Percentiles rank a stretch among this genome's conserved stretches.
phyloP scores from a whole-genome alignment of 2,888 invertebrate species.

The Theretra japonica region DNA sequence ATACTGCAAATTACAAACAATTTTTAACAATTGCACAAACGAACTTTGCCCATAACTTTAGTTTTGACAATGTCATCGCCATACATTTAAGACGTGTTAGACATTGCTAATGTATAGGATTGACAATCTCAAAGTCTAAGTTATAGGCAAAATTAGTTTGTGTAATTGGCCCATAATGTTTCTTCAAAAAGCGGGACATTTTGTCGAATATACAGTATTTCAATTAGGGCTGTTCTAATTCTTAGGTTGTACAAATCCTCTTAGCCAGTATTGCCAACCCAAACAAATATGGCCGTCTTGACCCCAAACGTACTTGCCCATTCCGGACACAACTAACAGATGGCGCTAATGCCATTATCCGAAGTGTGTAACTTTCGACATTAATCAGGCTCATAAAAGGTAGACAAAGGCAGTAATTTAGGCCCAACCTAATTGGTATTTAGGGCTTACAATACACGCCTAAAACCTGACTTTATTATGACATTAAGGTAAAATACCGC shows the following conservation, averaged over 20 bases:
- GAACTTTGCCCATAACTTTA: too few species aligned
- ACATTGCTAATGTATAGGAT: too few species aligned
- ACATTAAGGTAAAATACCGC: conserved; percentile 61
- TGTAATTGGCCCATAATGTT: too few species aligned
- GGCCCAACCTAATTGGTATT: conserved; percentile 41
- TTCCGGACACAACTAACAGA: conserved; percentile 9
- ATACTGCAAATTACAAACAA: too few species aligned
- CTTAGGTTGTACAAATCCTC: neutral
- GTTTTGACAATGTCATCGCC: too few species aligned
- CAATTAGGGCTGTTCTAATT: too few species aligned
- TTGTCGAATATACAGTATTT: too few species aligned
- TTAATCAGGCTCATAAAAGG: conserved; percentile 18
- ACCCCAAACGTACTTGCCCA: neutral
- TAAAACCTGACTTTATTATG: conserved; percentile 48
- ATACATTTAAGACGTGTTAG: too few species aligned
- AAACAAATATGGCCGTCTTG: neutral
- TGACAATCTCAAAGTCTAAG: too few species aligned
- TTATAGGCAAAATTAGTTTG: too few species aligned
- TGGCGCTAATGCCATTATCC: conserved; percentile 9
- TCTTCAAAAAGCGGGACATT: too few species aligned
- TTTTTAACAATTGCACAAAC: too few species aligned
- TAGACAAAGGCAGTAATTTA: conserved; percentile 20
- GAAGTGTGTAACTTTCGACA: conserved; percentile 6
- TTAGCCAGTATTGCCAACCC: neutral
- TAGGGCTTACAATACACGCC: conserved; percentile 35